Conservation (phyloP, 2,797 vertebrate genomes). For the Cynopterus sphinx region DNA sequence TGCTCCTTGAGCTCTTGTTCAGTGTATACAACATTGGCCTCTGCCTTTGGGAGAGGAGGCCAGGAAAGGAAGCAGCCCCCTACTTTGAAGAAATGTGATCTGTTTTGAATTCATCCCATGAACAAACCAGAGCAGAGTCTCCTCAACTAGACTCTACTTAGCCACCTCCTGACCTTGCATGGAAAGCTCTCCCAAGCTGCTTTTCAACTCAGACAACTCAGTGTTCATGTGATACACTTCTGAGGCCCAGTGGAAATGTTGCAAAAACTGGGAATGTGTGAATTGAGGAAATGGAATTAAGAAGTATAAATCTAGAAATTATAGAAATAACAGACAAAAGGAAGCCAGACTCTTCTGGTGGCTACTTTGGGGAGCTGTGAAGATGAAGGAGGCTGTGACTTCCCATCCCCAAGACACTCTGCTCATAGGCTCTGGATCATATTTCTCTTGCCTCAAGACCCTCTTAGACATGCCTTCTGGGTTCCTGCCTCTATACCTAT, state of each 20-base stretch:
- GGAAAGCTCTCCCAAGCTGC: neutral
- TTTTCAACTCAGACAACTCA: neutral
- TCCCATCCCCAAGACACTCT: neutral
- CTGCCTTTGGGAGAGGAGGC: neutral
- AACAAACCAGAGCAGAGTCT: neutral
- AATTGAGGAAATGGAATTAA: neutral
- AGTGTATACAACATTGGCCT: neutral
- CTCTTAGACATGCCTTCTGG: neutral
- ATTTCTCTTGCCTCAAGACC: neutral
- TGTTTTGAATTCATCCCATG: neutral
- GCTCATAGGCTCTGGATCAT: neutral
- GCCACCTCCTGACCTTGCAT: neutral
- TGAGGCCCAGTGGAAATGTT: neutral
- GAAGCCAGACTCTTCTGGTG: neutral
- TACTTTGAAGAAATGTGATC: neutral
- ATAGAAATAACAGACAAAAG: neutral
- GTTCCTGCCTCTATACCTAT: neutral
- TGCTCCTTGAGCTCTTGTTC: neutral
- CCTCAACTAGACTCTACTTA: accelerated
- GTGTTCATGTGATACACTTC: neutral
- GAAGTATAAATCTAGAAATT: constrained; percentile 44
- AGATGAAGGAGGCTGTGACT: neutral
- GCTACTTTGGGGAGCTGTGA: neutral
- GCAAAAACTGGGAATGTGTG: constrained; percentile 3
- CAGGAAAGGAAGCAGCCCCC: neutral